Evolutionary conservation across 2,113 vertebrate genomes (phyloP).

Genomic region (Elgaria multicarinata): DNA sequence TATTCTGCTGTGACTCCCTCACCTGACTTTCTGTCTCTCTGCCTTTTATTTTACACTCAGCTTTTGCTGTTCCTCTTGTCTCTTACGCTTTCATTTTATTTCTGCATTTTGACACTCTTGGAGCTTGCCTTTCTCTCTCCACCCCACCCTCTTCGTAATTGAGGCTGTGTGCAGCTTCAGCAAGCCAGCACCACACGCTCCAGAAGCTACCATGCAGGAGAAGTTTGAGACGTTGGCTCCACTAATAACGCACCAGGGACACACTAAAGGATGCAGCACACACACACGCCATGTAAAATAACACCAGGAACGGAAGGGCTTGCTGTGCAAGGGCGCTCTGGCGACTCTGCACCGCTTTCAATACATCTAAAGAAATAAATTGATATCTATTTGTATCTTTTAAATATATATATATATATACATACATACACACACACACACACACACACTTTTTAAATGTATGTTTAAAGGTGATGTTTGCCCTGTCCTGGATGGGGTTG

Average conservation of each 20-base stretch:
- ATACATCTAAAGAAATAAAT: slow-evolving; percentile 48
- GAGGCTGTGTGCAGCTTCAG: slow-evolving; percentile 62
- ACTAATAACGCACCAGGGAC: slow-evolving; percentile 69
- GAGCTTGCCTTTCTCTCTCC: slow-evolving; percentile 50
- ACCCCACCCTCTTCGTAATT: slow-evolving; percentile 65
- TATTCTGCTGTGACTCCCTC: slow-evolving; percentile 66
- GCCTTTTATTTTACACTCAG: slow-evolving; percentile 68
- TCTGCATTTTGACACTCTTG: slow-evolving; percentile 69
- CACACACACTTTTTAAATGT: slow-evolving; percentile 11
- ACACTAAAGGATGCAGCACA: slow-evolving; percentile 55
- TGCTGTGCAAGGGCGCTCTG: slow-evolving; percentile 11
- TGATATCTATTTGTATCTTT: neutral
- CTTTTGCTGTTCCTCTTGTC: slow-evolving; percentile 70
- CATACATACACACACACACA: neutral
- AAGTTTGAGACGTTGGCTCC: slow-evolving; percentile 63
- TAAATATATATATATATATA: neutral
- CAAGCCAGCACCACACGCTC: slow-evolving; percentile 51
- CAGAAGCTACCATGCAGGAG: slow-evolving; percentile 54
- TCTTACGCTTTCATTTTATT: slow-evolving; percentile 76
- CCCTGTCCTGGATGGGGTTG: too few species aligned
- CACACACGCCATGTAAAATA: slow-evolving; percentile 52
- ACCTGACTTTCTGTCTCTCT: slow-evolving; percentile 68
- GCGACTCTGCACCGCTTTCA: slow-evolving; percentile 26
- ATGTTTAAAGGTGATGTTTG: too few species aligned
- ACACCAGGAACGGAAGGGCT: slow-evolving; percentile 21